phyloP scores from a whole-genome alignment of 2,113 vertebrate genomes.

The Naja naja region DNA sequence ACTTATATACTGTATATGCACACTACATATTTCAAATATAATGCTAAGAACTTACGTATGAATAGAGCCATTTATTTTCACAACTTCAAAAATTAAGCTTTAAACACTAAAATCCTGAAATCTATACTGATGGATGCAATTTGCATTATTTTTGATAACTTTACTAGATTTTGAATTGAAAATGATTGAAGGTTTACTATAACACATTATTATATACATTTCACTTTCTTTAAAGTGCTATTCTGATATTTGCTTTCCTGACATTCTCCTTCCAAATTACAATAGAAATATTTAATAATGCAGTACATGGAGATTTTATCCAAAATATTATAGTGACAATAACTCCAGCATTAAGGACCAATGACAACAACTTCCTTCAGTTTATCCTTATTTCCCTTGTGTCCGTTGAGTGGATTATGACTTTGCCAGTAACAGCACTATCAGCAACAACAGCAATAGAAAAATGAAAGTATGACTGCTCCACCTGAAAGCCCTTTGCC shows the following conservation, averaged over 20 bases:
- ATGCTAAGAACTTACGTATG: background rate
- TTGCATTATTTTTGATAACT: background rate
- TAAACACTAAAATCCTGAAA: background rate
- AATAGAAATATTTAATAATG: background rate
- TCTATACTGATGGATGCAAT: background rate
- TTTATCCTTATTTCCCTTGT: background rate
- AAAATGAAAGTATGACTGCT: background rate
- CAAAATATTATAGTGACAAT: background rate
- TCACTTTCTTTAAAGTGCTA: background rate
- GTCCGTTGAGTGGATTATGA: background rate
- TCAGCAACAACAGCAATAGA: background rate
- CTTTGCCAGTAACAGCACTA: background rate
- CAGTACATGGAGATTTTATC: background rate
- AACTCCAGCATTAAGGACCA: background rate
- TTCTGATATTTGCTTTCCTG: background rate
- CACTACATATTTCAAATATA: background rate
- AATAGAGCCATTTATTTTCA: background rate
- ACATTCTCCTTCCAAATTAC: background rate
- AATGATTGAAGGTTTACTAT: background rate
- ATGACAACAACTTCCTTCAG: background rate
- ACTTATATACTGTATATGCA: background rate
- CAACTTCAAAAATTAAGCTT: background rate
- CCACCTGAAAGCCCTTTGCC: background rate
- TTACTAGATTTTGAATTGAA: background rate
- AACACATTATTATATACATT: background rate